Conservation (phyloP, 1,140 invertebrate genomes). For the Panulirus ornatus region DNA sequence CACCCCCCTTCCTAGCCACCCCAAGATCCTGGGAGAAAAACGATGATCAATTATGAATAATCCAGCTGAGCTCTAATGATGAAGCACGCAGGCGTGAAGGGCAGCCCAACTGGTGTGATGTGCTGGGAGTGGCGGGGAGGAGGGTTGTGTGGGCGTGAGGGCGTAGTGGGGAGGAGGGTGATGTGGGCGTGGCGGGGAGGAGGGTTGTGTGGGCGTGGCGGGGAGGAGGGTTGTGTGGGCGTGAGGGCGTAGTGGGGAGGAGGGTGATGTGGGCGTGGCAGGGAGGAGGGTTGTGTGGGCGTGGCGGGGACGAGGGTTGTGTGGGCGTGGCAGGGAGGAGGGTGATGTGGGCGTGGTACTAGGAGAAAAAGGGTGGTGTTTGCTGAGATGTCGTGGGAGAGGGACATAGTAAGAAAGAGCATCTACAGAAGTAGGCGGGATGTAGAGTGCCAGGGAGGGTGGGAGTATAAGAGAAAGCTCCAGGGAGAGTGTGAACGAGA, state of each 20-base stretch:
- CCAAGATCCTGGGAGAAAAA: not conserved
- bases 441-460: not conserved
- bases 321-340: not conserved
- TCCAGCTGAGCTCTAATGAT: constrained; percentile 9
- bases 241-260: not conserved
- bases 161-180: not conserved
- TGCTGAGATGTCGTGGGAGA: too few relatives aligned
- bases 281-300: not conserved
- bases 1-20: too few relatives aligned
- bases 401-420: too few relatives aligned
- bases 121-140: constrained; percentile 2
- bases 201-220: not conserved
- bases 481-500: not conserved
- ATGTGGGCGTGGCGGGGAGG: not conserved
- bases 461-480: not conserved
- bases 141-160: not conserved
- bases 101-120: not conserved
- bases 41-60: constrained; percentile 13
- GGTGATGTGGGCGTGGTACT: not conserved
- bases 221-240: not conserved
- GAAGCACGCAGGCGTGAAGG: not conserved
- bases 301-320: not conserved
- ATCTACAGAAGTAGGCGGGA: too few relatives aligned
- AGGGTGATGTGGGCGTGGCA: not conserved
- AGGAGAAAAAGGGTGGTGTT: too few relatives aligned